A percentile compares a stretch with the other conserved stretches of the same genome.
Conservation (phyloP, 2,888 invertebrate species). For the Resseliella maxima region DNA sequence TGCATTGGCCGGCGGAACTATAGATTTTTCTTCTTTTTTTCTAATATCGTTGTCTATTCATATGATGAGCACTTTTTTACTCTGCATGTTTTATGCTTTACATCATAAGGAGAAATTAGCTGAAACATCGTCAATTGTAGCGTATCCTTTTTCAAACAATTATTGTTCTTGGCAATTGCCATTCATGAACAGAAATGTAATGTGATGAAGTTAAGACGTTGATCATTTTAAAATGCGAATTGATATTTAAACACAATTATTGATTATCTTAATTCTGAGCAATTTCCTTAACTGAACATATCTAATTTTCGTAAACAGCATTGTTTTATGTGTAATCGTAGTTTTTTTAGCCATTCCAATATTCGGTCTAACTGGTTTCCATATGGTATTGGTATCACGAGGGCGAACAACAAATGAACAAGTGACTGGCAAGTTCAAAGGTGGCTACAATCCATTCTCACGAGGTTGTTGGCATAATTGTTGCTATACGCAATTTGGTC, state of each 20-base stretch:
- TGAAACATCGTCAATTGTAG: constrained; percentile 83
- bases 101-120: constrained; percentile 84
- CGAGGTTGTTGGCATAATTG: constrained; percentile 95
- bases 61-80: constrained; percentile 96
- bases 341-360: constrained; percentile 94
- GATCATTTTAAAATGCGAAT: neutral
- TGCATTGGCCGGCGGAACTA: constrained; percentile 98
- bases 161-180: neutral
- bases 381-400: constrained; percentile 94
- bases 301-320: constrained; percentile 70
- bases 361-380: constrained; percentile 97
- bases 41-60: constrained; percentile 95
- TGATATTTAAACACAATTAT: neutral
- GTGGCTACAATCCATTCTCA: constrained; percentile 98
- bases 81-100: constrained; percentile 92
- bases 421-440: constrained; percentile 99
- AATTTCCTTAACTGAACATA: constrained; percentile 61
- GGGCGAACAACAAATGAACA: constrained; percentile 99
- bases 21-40: constrained; percentile 98
- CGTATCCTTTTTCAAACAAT: constrained; percentile 78
- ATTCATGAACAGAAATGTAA: neutral
- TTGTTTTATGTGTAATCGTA: constrained; percentile 92
- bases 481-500: constrained; percentile 94
- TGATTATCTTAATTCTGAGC: constrained; percentile 59
- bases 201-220: too few relatives aligned